Evolutionary conservation across 2,113 vertebrate species (phyloP).

Genomic region (Callaeas wilsoni): DNA sequence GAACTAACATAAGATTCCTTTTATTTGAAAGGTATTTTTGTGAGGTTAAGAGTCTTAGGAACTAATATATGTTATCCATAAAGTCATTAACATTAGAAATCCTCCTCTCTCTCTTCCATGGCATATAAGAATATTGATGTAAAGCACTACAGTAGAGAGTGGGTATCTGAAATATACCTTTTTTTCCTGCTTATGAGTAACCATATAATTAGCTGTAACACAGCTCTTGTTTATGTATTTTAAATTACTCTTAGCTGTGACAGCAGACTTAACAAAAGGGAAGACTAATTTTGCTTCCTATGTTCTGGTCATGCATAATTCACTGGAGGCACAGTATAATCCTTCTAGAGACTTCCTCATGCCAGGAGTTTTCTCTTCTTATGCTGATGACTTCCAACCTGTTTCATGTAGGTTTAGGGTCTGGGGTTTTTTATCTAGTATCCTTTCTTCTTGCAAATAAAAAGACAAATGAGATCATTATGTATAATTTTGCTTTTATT

Average conservation of each 20-base stretch:
- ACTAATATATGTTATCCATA: background rate
- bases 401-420: background rate
- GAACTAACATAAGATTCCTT: background rate
- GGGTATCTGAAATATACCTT: background rate
- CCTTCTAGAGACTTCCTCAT: background rate
- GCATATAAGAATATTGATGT: background rate
- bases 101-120: background rate
- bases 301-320: background rate
- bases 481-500: background rate
- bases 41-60: background rate
- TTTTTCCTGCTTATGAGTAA: background rate
- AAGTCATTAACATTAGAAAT: background rate
- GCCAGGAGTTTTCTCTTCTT: background rate
- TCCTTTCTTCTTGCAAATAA: constrained; percentile 30
- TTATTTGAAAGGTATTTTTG: background rate
- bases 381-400: background rate
- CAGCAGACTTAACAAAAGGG: background rate
- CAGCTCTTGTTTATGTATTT: background rate
- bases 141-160: background rate
- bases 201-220: background rate
- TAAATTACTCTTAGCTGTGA: background rate
- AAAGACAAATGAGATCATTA: constrained; percentile 18
- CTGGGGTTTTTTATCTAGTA: background rate
- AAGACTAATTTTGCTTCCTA: background rate
- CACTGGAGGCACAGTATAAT: background rate